Evolutionary conservation across 2,113 vertebrate genomes (phyloP).

Genomic region (Arenaria interpres): DNA sequence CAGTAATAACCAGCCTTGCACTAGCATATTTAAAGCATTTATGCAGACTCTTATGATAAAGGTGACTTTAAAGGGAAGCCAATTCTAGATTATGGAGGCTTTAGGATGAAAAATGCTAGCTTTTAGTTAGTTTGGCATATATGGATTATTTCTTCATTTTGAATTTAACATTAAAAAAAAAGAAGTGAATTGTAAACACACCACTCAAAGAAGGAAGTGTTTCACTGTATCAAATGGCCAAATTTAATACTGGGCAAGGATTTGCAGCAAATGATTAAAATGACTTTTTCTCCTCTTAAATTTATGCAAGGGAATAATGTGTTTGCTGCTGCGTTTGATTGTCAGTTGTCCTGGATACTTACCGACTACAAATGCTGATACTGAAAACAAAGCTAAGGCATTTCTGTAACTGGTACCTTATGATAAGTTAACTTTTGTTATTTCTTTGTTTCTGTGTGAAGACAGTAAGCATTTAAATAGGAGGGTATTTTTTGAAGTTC

Average conservation of each 20-base stretch:
- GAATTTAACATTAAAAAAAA: background rate
- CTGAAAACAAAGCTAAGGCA: background rate
- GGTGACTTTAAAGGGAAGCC: background rate
- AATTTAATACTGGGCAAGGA: background rate
- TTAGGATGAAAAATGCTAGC: background rate
- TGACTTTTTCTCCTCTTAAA: background rate
- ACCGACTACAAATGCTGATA: constrained; percentile 2
- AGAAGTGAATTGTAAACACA: background rate
- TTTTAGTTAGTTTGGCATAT: background rate
- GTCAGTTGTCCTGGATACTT: constrained; percentile 53
- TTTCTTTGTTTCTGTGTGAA: background rate
- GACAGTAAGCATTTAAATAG: background rate
- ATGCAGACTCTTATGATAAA: background rate
- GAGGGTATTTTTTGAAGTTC: background rate
- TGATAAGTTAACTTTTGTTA: background rate
- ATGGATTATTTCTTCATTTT: background rate
- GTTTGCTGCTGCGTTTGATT: constrained; percentile 30
- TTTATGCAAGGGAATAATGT: background rate
- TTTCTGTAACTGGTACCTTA: background rate
- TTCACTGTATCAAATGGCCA: background rate
- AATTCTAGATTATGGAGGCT: background rate
- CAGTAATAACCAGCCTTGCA: background rate
- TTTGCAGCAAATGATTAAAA: background rate
- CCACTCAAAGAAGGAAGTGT: background rate
- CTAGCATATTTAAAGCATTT: background rate